phyloP scores from a whole-genome alignment of 1,140 invertebrate species.

The Araneus ventricosus region DNA sequence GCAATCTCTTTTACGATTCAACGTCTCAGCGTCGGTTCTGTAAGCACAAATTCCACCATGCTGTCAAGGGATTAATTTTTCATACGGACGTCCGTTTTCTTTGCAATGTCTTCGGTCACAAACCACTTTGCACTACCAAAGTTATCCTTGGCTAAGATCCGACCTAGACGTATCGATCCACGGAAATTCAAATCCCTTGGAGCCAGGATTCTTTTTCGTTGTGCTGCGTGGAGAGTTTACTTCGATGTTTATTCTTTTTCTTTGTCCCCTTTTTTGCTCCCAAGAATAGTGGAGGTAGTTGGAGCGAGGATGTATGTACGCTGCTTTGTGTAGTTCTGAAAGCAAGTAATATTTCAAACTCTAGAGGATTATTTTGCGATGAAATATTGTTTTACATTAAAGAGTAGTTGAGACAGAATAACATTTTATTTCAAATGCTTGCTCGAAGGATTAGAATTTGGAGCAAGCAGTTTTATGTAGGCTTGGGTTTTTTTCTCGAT shows the following conservation, averaged over 20 bases:
- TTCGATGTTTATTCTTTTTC: not conserved
- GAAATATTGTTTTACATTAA: not conserved
- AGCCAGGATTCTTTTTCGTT: slow-evolving; percentile 22
- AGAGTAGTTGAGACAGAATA: not conserved
- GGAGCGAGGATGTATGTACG: not conserved
- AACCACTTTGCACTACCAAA: slow-evolving; percentile 21
- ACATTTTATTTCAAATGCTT: not conserved
- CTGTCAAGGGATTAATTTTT: slow-evolving; percentile 34
- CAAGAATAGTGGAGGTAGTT: not conserved
- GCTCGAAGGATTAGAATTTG: not conserved
- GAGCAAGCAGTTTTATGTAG: no score
- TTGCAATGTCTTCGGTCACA: slow-evolving; percentile 11
- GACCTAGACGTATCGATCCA: slow-evolving; percentile 29
- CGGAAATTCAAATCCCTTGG: slow-evolving; percentile 47
- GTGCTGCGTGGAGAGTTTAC: not conserved
- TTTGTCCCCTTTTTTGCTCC: not conserved
- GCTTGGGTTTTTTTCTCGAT: no score
- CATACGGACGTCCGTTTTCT: not conserved
- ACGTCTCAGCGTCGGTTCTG: not conserved
- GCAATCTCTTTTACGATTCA: slow-evolving; percentile 15
- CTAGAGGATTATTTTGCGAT: not conserved
- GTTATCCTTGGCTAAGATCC: not conserved
- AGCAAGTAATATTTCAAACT: slow-evolving; percentile 4
- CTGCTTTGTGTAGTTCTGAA: not conserved
- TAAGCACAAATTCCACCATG: not conserved